A percentile compares a stretch with the other conserved stretches of the same genome.
Conservation (phyloP, 2,113 vertebrate species). For the Apaloderma vittatum region DNA sequence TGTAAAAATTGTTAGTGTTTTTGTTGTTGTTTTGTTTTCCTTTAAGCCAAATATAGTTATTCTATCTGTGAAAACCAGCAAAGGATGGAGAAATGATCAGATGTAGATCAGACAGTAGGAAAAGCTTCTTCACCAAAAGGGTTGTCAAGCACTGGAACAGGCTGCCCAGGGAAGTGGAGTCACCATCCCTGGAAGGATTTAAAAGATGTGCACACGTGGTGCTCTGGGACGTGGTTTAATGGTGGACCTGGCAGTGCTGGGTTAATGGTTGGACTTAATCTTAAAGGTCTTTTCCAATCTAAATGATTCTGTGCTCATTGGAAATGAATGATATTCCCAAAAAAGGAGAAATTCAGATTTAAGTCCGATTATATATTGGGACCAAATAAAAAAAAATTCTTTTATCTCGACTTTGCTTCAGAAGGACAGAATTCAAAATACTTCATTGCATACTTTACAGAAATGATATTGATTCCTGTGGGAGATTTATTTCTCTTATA, state of each 20-base stretch:
- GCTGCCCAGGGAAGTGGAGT: too few species aligned
- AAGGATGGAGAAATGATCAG: neutral
- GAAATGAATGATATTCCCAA: neutral
- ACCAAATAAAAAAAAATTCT: neutral
- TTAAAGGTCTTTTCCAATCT: too few species aligned
- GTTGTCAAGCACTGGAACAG: too few species aligned
- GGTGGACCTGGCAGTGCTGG: too few species aligned
- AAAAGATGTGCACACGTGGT: too few species aligned
- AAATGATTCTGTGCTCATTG: neutral
- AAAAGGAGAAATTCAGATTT: neutral
- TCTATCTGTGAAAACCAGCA: neutral
- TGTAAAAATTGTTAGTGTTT: neutral
- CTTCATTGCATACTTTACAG: neutral
- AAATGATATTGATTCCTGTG: conserved; percentile 50
- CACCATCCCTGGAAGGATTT: too few species aligned
- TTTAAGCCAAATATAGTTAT: neutral
- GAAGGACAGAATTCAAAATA: neutral
- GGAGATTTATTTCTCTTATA: conserved; percentile 59
- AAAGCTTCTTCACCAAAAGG: too few species aligned
- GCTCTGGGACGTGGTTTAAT: too few species aligned
- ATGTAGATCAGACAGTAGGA: too few species aligned
- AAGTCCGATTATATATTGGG: neutral
- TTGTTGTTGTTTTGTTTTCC: neutral
- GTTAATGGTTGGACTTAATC: too few species aligned
- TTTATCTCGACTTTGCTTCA: neutral